Evolutionary conservation across 2,113 vertebrate species (phyloP), one percentile per base, ranked within the genome.

Genomic region (Corvus cornix): DNA sequence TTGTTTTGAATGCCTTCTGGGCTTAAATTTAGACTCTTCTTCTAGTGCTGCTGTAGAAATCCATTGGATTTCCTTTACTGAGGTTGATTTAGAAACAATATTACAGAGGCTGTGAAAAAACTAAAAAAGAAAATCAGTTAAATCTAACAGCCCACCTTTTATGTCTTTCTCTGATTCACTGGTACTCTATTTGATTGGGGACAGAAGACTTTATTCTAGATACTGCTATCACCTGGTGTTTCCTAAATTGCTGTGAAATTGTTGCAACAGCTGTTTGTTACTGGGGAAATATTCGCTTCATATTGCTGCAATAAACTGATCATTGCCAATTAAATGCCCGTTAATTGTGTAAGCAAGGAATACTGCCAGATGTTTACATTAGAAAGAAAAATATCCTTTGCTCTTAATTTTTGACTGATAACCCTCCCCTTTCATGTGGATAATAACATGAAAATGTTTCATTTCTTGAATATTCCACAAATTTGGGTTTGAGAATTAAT

Each of bases 301-400:
- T 98, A 98, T 98, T 98, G 98, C 98, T 98, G 98, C 98, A 99
- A 98, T 99, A 99, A 99, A 99, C 98, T 98, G 98, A 99, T 99
- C 98, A 99, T 99, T 98, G 98, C 98, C 99, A 99, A 99, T 99
- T 99, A 99, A 99, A 98, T 99, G 98, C 98, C 98, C 98, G 99
- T 99, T 99, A 99, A 99, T 99, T 99, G 98, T 98, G 98, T 98
- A 99, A 99, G 98, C 98, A 99, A 98, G 98, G 98, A 98, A 98
- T 98, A 98, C 98, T 98, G 98, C 98, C 99, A 99, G 99, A 99
- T 99, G 99, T 99, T 99, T 99, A 98, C 97, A 98, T 98, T 98
- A 98, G 97, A 98, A 98, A 98, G 98, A 99, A 98, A 99, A 99
- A 99, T 98, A 98, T 98, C 97, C 97, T 96, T 97, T 98, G 96